A percentile compares a stretch with the other conserved stretches of the same genome.
Evolutionary conservation across 2,888 invertebrate species (phyloP).

Genomic region (Chloroclysta siterata): DNA sequence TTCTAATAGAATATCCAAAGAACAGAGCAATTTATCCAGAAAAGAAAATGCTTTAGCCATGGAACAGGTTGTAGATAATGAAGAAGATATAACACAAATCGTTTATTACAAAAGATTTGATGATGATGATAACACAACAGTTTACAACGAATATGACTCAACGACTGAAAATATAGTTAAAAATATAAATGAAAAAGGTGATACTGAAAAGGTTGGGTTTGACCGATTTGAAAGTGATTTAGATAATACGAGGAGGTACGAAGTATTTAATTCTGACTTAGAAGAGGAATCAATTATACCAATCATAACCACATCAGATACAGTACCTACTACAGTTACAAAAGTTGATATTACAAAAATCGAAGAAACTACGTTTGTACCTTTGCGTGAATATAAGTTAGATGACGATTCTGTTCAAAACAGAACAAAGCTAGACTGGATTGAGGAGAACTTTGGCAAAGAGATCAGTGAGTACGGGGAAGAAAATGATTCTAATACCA

Average conservation of each 20-base stretch:
- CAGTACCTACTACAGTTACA: conserved; percentile 24
- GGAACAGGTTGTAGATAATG: conserved; percentile 8
- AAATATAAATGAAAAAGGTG: conserved; percentile 37
- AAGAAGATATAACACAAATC: conserved; percentile 21
- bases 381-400: conserved; percentile 20
- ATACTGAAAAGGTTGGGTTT: conserved; percentile 39
- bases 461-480: conserved; percentile 42
- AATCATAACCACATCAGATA: conserved; percentile 10
- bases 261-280: conserved; percentile 37
- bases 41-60: conserved; percentile 4
- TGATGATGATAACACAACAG: conserved; percentile 14
- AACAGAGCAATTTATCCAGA: conserved; percentile 19
- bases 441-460: conserved; percentile 55
- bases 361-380: conserved; percentile 19
- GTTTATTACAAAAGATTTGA: conserved; percentile 26
- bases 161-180: conserved; percentile 17
- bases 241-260: conserved; percentile 37
- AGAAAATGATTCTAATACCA: conserved; percentile 10
- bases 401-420: conserved; percentile 21
- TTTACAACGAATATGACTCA: conserved; percentile 19
- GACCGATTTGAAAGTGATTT: conserved; percentile 36
- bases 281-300: conserved; percentile 45
- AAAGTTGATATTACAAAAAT: conserved; percentile 17
- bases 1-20: conserved; percentile 25
- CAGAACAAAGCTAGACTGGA: conserved; percentile 50